Percentiles rank a stretch among this genome's conserved stretches.
Evolutionary conservation across 2,113 vertebrate species (phyloP).

Genomic region (Ochotona curzoniae): DNA sequence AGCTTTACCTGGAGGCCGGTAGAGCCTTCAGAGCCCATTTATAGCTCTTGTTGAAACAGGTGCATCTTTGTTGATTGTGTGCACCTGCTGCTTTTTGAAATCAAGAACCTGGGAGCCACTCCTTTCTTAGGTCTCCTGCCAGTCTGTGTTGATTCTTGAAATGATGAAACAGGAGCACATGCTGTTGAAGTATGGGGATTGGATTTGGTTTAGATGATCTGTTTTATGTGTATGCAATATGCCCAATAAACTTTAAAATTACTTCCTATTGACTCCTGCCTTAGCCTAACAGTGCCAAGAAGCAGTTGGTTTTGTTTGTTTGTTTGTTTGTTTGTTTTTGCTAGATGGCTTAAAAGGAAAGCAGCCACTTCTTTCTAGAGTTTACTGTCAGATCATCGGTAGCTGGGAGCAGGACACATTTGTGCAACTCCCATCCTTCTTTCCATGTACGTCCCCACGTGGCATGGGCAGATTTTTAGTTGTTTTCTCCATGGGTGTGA

Average conservation of each 20-base stretch:
- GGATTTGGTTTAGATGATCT: neutral
- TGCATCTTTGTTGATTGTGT: neutral
- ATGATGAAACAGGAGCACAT: neutral
- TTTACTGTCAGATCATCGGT: neutral
- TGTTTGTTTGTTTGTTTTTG: neutral
- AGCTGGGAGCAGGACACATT: neutral
- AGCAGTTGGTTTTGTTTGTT: neutral
- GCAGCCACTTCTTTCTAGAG: neutral
- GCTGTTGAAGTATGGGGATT: neutral
- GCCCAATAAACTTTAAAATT: constrained; percentile 11
- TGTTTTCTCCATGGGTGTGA: neutral
- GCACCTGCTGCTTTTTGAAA: neutral
- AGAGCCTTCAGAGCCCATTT: neutral
- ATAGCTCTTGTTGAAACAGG: neutral
- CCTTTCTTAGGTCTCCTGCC: neutral
- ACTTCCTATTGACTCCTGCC: neutral
- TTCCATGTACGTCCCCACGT: neutral
- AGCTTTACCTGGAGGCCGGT: neutral
- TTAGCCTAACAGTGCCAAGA: neutral
- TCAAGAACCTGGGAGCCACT: neutral
- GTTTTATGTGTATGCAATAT: constrained; percentile 23
- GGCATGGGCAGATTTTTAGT: neutral
- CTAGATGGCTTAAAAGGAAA: neutral
- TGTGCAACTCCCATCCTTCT: neutral
- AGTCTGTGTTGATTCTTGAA: neutral